A percentile compares a stretch with the other conserved stretches of the same genome.
phyloP scores from a whole-genome alignment of 2,113 vertebrate genomes.

The Illadopsis cleaveri region DNA sequence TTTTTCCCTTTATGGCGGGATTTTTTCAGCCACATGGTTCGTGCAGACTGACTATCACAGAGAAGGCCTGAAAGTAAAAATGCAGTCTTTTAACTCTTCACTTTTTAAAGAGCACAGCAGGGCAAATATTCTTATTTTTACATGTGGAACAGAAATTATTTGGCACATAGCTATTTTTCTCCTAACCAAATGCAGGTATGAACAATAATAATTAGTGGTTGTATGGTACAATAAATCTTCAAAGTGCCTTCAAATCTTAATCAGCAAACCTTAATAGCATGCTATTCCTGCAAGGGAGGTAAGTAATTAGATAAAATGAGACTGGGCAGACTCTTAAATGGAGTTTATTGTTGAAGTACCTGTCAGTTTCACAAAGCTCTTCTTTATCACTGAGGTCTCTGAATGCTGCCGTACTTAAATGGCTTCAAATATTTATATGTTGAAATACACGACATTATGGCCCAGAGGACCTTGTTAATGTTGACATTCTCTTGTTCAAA shows the following conservation, averaged over 20 bases:
- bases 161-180: not conserved
- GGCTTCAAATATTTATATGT: not conserved
- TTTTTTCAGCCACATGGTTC: not conserved
- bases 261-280: conserved; percentile 37
- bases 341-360: conserved; percentile 18
- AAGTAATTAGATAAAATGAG: conserved; percentile 51
- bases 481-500: not conserved
- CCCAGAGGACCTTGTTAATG: not conserved
- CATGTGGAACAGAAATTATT: not conserved
- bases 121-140: not conserved
- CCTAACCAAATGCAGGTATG: not conserved
- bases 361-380: conserved; percentile 25
- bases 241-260: conserved; percentile 51
- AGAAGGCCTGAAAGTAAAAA: not conserved
- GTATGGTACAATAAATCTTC: conserved; percentile 40
- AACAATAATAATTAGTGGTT: conserved; percentile 56
- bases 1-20: not conserved
- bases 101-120: not conserved
- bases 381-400: conserved; percentile 8
- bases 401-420: not conserved
- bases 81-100: not conserved
- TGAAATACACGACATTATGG: not conserved
- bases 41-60: not conserved
- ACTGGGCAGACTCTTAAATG: conserved; percentile 14
- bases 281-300: conserved; percentile 11